Percentiles rank a stretch among this genome's conserved stretches.
Conservation (phyloP, 2,797 vertebrate species). For the Aldrovandia affinis region DNA sequence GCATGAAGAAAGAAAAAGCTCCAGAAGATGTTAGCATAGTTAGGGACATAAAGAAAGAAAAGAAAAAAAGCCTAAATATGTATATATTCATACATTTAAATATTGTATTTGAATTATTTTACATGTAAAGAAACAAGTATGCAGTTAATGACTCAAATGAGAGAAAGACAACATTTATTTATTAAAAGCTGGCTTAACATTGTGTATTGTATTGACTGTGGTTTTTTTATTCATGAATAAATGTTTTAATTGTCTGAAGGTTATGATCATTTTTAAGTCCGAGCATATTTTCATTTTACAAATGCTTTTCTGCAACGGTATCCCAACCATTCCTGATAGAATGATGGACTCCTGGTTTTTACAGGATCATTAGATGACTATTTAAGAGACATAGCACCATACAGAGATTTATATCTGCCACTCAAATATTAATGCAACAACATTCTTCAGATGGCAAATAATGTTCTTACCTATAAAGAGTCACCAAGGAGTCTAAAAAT, state of each 20-base stretch:
- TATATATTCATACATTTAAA: slow-evolving; percentile 45
- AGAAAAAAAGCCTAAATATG: slow-evolving; percentile 29
- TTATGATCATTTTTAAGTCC: slow-evolving; percentile 22
- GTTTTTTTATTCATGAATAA: slow-evolving; percentile 69
- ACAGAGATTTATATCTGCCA: background rate
- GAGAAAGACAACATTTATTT: slow-evolving; percentile 62
- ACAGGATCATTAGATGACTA: background rate
- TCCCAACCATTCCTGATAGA: background rate
- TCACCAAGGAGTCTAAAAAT: too few relatives aligned
- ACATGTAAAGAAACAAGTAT: slow-evolving; percentile 55
- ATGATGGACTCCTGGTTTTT: background rate
- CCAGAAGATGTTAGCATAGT: slow-evolving; percentile 24
- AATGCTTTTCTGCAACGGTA: slow-evolving; percentile 8
- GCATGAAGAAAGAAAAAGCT: slow-evolving; percentile 8
- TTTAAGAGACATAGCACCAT: background rate
- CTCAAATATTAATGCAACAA: background rate
- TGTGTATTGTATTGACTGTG: slow-evolving; percentile 66
- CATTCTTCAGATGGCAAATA: background rate
- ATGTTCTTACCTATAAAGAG: too few relatives aligned
- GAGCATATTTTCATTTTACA: slow-evolving; percentile 22
- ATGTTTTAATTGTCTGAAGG: slow-evolving; percentile 56
- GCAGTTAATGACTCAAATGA: slow-evolving; percentile 44
- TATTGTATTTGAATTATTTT: slow-evolving; percentile 50
- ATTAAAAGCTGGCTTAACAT: slow-evolving; percentile 62
- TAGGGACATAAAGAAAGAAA: slow-evolving; percentile 32